phyloP scores from a whole-genome alignment of 2,888 invertebrate species.

The Caenorhabditis auriculariae region DNA sequence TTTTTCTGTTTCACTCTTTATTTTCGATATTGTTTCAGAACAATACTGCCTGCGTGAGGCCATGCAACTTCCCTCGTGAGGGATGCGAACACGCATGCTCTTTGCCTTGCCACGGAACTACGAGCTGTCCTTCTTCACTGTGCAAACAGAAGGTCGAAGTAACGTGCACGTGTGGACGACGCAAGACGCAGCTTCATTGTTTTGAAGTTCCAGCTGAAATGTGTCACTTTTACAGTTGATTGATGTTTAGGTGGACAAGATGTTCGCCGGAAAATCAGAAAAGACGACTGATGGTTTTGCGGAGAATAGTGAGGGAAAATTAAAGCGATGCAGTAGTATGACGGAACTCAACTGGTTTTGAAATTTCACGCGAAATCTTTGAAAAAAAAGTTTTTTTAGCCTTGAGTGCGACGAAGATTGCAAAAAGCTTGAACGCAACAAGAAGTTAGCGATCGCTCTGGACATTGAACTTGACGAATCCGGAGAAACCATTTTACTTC shows the following conservation, averaged over 20 bases:
- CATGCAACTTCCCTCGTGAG: conserved; percentile 73
- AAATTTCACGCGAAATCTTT: background rate
- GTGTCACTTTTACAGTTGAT: background rate
- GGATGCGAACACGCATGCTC: conserved; percentile 84
- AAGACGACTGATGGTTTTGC: no score
- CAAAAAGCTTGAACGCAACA: conserved; percentile 81
- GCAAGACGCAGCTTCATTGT: conserved; percentile 33
- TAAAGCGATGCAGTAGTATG: conserved; percentile 16
- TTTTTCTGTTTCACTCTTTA: no score
- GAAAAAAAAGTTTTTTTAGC: conserved; percentile 65
- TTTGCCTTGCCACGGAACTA: conserved; percentile 78
- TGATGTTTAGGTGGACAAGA: no score
- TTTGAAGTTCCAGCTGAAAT: conserved; percentile 22
- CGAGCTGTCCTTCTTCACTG: conserved; percentile 73
- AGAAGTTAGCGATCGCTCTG: conserved; percentile 83
- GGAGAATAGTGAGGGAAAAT: background rate
- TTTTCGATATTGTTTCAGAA: no score
- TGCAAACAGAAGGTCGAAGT: conserved; percentile 66
- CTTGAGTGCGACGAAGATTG: conserved; percentile 92
- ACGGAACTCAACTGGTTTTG: conserved; percentile 14
- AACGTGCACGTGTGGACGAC: conserved; percentile 49
- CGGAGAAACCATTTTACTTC: conserved; percentile 30
- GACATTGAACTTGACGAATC: conserved; percentile 77
- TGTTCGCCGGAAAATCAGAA: no score
- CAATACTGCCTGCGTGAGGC: conserved; percentile 5